Conservation (phyloP, 2,888 invertebrate genomes). For the Rapana venosa region DNA sequence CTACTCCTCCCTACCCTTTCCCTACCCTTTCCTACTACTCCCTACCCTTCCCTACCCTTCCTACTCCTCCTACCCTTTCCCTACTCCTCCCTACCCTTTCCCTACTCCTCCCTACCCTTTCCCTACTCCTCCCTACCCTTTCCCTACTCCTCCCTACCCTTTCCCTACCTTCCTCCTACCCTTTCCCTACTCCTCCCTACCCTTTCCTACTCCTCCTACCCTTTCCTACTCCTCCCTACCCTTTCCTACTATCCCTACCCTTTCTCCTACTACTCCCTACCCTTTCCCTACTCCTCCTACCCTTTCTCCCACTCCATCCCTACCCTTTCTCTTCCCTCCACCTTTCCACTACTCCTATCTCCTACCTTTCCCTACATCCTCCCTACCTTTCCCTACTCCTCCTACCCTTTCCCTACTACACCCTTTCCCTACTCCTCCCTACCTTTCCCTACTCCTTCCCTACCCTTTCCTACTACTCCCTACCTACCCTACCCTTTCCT, state of each 20-base stretch:
- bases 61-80: too few relatives aligned
- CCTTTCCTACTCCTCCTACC: too few relatives aligned
- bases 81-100: neutral
- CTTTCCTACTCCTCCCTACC: too few relatives aligned
- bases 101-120: neutral
- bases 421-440: neutral
- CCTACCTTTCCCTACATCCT: too few relatives aligned
- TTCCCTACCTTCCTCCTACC: neutral
- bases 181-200: too few relatives aligned
- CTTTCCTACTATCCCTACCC: neutral
- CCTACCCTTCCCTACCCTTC: too few relatives aligned
- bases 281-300: neutral
- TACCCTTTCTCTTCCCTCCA: neutral
- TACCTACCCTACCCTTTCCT: too few relatives aligned
- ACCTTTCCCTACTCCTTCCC: neutral
- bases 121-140: neutral
- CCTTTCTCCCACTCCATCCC: too few relatives aligned
- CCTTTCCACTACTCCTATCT: too few relatives aligned
- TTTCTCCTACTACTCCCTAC: neutral
- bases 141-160: neutral
- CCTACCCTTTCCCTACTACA: neutral
- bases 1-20: neutral
- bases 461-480: neutral
- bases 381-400: too few relatives aligned
- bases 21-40: neutral